Evolutionary conservation across 1,140 invertebrate genomes (phyloP).

Genomic region (Schlechtendalia chinensis): DNA sequence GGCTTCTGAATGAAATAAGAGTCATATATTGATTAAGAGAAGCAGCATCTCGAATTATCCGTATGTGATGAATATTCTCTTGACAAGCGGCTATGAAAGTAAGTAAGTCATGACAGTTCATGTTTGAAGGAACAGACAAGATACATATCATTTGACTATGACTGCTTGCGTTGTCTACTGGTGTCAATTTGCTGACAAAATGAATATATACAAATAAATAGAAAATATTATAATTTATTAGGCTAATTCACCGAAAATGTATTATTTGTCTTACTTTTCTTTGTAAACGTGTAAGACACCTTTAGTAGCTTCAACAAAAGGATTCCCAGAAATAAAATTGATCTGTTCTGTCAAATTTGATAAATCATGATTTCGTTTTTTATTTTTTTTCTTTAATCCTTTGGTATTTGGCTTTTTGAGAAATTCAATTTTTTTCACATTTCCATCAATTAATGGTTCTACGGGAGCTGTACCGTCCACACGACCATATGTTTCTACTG

Average conservation of each 20-base stretch:
- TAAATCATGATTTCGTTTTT: conserved; percentile 55
- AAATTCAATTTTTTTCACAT: conserved; percentile 12
- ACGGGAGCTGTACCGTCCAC: conserved; percentile 56
- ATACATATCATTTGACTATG: conserved; percentile 87
- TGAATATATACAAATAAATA: background rate
- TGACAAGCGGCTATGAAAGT: conserved; percentile 94
- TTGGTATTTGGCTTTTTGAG: conserved; percentile 53
- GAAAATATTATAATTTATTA: background rate
- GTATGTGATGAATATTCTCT: conserved; percentile 83
- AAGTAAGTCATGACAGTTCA: conserved; percentile 90
- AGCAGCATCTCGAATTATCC: conserved; percentile 81
- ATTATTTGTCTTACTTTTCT: conserved; percentile 73
- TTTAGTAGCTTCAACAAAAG: conserved; percentile 92
- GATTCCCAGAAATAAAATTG: conserved; percentile 94
- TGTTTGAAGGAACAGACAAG: conserved; percentile 85
- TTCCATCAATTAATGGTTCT: conserved; percentile 40
- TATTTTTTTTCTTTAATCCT: conserved; percentile 54
- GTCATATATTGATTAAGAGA: conserved; percentile 96
- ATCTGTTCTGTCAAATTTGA: conserved; percentile 58
- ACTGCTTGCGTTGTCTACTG: conserved; percentile 59
- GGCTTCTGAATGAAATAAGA: conserved; percentile 76
- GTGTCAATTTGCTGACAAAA: conserved; percentile 61
- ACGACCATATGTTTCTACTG: conserved; percentile 65
- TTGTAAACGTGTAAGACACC: conserved; percentile 95
- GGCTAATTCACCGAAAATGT: conserved; percentile 48